Evolutionary conservation across 2,113 vertebrate species (phyloP).

Genomic region (Parotia lawesii): DNA sequence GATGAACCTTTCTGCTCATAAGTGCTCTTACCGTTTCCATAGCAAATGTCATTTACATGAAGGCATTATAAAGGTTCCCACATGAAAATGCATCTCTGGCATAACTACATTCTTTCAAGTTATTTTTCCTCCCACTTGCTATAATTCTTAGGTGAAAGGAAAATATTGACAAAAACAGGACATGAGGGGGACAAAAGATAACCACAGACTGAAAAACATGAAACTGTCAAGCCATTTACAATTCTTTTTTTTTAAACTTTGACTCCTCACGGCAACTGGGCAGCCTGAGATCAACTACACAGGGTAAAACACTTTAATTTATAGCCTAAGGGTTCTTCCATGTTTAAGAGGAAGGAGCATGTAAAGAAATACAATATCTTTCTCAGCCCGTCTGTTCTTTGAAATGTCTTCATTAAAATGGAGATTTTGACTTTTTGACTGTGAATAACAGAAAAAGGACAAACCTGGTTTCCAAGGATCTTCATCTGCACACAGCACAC

Average conservation of each 20-base stretch:
- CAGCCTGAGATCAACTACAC: neutral
- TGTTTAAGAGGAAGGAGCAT: conserved; percentile 4
- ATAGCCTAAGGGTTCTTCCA: conserved; percentile 32
- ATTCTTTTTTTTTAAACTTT: neutral
- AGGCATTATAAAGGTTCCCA: conserved; percentile 46
- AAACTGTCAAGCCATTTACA: neutral
- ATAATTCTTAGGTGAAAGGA: neutral
- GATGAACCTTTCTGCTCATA: neutral
- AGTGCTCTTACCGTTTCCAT: conserved; percentile 7
- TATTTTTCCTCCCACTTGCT: conserved; percentile 36
- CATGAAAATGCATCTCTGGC: conserved; percentile 45
- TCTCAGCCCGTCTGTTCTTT: conserved; percentile 33
- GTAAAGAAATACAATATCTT: conserved; percentile 16
- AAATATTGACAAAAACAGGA: conserved; percentile 42
- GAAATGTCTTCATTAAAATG: conserved; percentile 57
- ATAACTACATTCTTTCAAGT: conserved; percentile 33
- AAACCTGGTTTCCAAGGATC: conserved; percentile 26
- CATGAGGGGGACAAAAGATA: neutral
- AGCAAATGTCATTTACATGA: conserved; percentile 38
- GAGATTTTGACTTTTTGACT: conserved; percentile 57
- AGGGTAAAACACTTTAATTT: conserved; percentile 45
- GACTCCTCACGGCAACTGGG: neutral
- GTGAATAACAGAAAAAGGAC: conserved; percentile 49
- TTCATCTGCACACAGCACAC: neutral
- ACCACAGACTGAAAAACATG: neutral